Conservation (phyloP, 2,113 vertebrate genomes). For the Myotis yumanensis region DNA sequence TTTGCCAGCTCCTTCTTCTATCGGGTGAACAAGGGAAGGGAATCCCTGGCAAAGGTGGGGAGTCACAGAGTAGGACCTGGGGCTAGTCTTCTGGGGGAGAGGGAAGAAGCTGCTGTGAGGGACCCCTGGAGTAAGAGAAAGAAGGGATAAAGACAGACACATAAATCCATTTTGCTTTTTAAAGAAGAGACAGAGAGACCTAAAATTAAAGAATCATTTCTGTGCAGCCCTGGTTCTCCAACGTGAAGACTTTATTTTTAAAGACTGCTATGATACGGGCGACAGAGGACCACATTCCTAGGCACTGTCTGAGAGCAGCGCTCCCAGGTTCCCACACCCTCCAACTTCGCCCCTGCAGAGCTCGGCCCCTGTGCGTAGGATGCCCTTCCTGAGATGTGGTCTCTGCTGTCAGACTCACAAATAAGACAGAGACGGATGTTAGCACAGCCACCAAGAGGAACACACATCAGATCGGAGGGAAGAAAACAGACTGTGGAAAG, state of each 20-base stretch:
- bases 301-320: background rate
- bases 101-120: constrained; percentile 24
- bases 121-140: constrained; percentile 11
- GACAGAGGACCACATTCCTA: background rate
- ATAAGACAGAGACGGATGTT: constrained; percentile 74
- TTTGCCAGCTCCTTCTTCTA: constrained; percentile 8
- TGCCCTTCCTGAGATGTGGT: constrained; percentile 4
- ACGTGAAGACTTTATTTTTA: background rate
- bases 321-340: background rate
- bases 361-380: background rate
- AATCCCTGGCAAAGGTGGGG: constrained; percentile 57
- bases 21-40: background rate
- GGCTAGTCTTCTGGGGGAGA: background rate
- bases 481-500: constrained; percentile 81
- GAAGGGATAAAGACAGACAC: constrained; percentile 23
- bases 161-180: constrained; percentile 28
- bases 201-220: constrained; percentile 38
- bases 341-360: background rate
- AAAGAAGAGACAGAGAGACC: constrained; percentile 59
- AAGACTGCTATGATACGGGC: background rate
- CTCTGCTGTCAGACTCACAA: constrained; percentile 78
- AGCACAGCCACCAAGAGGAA: constrained; percentile 79
- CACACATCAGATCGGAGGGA: constrained; percentile 78
- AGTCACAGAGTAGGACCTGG: constrained; percentile 55
- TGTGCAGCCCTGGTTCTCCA: background rate